Evolutionary conservation across 2,113 vertebrate species (phyloP).

Genomic region (Plectropomus leopardus): DNA sequence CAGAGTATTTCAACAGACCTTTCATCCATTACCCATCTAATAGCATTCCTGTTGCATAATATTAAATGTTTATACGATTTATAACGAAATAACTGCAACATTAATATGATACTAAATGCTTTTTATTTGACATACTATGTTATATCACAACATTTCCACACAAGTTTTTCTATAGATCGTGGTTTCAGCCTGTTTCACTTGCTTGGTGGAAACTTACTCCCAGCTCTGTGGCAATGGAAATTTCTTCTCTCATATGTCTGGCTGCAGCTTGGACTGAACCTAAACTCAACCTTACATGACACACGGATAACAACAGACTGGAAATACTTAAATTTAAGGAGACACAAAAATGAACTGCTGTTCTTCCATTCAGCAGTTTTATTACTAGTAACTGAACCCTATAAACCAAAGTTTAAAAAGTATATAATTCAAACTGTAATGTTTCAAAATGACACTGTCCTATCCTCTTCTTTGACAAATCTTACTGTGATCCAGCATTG

Average conservation of each 20-base stretch:
- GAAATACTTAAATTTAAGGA: background rate
- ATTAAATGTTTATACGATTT: background rate
- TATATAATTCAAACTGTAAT: background rate
- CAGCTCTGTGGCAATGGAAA: background rate
- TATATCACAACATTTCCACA: background rate
- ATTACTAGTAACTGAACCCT: background rate
- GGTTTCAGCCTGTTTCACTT: constrained; percentile 1
- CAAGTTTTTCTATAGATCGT: background rate
- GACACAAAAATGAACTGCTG: background rate
- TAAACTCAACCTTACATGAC: background rate
- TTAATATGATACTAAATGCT: too few species aligned
- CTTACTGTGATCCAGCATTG: background rate
- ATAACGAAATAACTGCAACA: background rate
- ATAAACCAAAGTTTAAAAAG: background rate
- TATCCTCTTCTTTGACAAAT: background rate
- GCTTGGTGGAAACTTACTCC: background rate
- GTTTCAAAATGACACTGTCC: background rate
- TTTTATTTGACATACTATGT: background rate
- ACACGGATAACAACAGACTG: background rate
- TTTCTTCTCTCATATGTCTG: background rate
- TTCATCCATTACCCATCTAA: background rate
- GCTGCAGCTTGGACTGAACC: constrained; percentile 1
- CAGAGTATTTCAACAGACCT: background rate
- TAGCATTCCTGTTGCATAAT: background rate
- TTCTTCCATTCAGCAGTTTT: background rate